A percentile compares a stretch with the other conserved stretches of the same genome.
phyloP scores from a whole-genome alignment of 2,797 vertebrate species.

The Ciconia nigra region DNA sequence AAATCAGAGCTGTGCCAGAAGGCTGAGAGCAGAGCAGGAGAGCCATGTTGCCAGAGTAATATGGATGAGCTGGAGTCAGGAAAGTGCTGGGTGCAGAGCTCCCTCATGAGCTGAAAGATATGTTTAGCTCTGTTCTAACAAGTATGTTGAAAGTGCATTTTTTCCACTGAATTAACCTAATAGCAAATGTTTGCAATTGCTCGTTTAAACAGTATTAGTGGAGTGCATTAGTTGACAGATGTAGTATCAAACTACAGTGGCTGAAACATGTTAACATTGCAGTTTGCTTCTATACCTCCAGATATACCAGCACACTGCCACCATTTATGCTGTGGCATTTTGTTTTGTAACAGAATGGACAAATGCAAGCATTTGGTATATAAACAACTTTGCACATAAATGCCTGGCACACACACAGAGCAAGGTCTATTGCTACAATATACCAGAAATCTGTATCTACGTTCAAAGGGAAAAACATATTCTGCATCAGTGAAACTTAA shows the following conservation, averaged over 20 bases:
- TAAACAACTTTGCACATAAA: not conserved
- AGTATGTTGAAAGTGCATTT: not conserved
- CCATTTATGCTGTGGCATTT: not conserved
- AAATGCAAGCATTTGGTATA: not conserved
- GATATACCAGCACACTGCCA: not conserved
- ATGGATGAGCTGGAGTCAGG: not conserved
- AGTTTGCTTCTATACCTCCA: not conserved
- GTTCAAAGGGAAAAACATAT: not conserved
- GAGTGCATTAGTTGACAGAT: not conserved
- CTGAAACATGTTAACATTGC: not conserved
- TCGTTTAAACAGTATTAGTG: not conserved
- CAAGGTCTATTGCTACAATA: not conserved
- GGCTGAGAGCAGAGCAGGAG: slow-evolving; percentile 32
- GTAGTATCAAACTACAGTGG: not conserved
- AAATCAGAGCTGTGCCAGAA: slow-evolving; percentile 4
- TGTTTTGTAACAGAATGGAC: not conserved
- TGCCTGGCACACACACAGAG: not conserved
- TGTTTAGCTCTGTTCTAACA: not conserved
- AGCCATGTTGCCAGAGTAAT: not conserved
- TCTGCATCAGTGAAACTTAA: not conserved
- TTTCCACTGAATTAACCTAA: not conserved
- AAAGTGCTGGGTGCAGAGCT: not conserved
- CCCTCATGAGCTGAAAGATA: not conserved
- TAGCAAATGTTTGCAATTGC: not conserved
- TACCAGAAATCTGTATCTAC: not conserved